These are phyloP conservation scores for Halcyon malimbica DNA, from an alignment of 2,113 vertebrate species.

Conservation along the genomic window DNA sequence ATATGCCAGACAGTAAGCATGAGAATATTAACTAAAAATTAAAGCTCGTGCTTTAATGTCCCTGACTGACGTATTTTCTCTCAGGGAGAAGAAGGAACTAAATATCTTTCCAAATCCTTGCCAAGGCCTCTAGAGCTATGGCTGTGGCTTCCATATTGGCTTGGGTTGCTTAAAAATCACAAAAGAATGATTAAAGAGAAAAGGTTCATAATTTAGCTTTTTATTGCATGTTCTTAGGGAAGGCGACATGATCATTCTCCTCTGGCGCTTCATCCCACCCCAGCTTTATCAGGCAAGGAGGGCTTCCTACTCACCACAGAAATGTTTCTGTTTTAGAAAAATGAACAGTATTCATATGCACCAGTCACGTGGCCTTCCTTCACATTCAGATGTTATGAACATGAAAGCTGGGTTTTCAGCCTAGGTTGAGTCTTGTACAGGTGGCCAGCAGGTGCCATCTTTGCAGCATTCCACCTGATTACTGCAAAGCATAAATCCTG, in stretches of 20 bases:
- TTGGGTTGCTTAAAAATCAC: background rate
- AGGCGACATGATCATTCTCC: background rate
- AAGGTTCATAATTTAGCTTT: background rate
- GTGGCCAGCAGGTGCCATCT: background rate
- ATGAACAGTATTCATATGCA: background rate
- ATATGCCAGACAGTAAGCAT: background rate
- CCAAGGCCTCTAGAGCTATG: background rate
- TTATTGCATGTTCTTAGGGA: background rate
- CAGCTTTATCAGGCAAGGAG: background rate
- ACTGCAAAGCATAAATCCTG: background rate
- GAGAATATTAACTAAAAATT: background rate
- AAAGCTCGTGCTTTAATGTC: background rate
- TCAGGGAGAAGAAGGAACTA: conserved; percentile 17
- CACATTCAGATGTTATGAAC: background rate
- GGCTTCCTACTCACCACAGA: background rate
- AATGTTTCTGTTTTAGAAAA: background rate
- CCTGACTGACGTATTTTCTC: conserved; percentile 6
- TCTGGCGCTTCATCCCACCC: background rate
- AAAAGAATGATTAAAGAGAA: background rate
- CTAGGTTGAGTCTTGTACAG: background rate
- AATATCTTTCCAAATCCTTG: background rate
- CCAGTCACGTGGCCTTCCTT: background rate
- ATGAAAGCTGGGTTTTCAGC: background rate
- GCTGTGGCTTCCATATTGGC: background rate
- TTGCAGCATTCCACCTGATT: background rate